phyloP scores from a whole-genome alignment of 1,140 invertebrate genomes.

The Cecropterus lyciades region DNA sequence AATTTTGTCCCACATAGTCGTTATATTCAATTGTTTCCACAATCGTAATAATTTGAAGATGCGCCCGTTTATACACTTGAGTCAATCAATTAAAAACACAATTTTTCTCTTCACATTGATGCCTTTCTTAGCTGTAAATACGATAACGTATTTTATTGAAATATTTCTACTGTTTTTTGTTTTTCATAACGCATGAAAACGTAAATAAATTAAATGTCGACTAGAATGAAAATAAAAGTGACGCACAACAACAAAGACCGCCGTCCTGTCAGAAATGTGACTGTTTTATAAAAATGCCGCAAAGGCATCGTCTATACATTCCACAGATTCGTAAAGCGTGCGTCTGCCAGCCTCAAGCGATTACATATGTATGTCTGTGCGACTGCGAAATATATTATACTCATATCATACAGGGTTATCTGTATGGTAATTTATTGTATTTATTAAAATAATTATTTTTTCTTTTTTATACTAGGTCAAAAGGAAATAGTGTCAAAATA shows the following conservation, averaged over 20 bases:
- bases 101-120: neutral
- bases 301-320: constrained; percentile 1
- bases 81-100: constrained; percentile 10
- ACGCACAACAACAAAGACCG: constrained; percentile 13
- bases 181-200: neutral
- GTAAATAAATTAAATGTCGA: neutral
- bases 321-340: neutral
- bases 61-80: constrained; percentile 1
- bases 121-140: neutral
- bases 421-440: too few species aligned
- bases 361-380: too few species aligned
- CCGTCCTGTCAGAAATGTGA: constrained; percentile 18
- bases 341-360: neutral
- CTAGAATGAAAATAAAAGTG: constrained; percentile 17
- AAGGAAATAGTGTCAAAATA: too few species aligned
- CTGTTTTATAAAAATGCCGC: constrained; percentile 7
- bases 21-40: constrained; percentile 32
- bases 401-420: too few species aligned
- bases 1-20: constrained; percentile 73
- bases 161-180: neutral
- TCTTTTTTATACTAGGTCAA: too few species aligned
- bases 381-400: too few species aligned
- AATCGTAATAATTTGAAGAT: constrained; percentile 7
- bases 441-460: too few species aligned
- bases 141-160: neutral